Evolutionary conservation across 2,888 invertebrate species (phyloP), one percentile per base, ranked within the genome.

Genomic region (Diarsia mendica): DNA sequence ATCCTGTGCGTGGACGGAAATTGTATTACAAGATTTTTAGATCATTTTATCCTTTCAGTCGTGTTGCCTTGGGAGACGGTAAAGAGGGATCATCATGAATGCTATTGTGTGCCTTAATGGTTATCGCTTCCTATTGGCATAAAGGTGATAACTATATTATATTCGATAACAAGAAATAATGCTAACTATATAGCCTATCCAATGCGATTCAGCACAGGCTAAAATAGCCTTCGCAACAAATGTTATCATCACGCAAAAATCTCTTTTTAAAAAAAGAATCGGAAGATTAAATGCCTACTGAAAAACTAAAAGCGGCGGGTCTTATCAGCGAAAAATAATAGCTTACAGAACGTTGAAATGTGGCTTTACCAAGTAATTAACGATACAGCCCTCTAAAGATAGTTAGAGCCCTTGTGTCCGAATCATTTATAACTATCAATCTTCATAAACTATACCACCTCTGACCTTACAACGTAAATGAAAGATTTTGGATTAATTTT

Each of bases 1-100:
- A 83, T 73, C 72, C 67, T 44, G 74, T 53, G 61, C 85, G 82
- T 82, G 82, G 58, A 63, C 51, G 23, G 84, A 67, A 84, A 72
- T 60, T 61, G 77, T 72, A 85, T 68, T 77, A 72, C 66, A 67
- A 55, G 67, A 60, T 61, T 75, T 83, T 77, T 49, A 28, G 63
- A 49, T 48, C 39, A 48, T 60, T 80, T 65, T 58, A 65, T 71
- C 55, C 51, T 20, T 63, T 44, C 39, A 53, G n/a, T 44, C 0
- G 51, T 46, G 46, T 53, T 3, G 11, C 55, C 46, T 48, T 70
- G 48, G 33, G 60, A 48, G 33, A 46, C 46, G 44, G 63, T 63
- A 23, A 28, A 67, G n/a, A n/a, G 33, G 3, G 67, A 49, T 53
- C n/a, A 69, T 71, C 51, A 68, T n/a, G n/a, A n/a, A 33, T 48